Evolutionary conservation across 2,113 vertebrate species (phyloP), one percentile per base, ranked within the genome.

Genomic region (Lophius piscatorius): DNA sequence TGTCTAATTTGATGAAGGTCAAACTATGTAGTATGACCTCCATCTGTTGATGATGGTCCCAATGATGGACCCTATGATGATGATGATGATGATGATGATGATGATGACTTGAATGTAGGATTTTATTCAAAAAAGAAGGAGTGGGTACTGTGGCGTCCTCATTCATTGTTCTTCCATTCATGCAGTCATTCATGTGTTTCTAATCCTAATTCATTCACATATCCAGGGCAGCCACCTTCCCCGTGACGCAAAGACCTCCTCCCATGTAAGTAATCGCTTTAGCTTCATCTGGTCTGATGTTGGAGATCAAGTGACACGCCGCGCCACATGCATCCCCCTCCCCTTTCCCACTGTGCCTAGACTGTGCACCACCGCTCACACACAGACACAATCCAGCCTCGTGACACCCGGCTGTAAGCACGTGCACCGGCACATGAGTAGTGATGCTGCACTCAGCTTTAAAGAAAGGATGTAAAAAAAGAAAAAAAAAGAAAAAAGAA

Each of bases 221-320:
- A 81, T 73, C 63, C 64, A 31, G 70, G 78, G 46, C 82, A 80
- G 65, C 48, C 72, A 70, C 56, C 74, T 77, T 74, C 49, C 44
- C 52, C 21, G 62, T 80, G 67, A 81, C 47, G 70, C 49, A 69
- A 16, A 70, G 68, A 28, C 49, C 67, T 62, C 65, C 69, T 65
- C 48, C 66, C 50, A 34, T 79, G 61, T 75, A 78, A 85, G 61
- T 75, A 78, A 85, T 76, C 62, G 38, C 75, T 81, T 88, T 76
- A 79, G 66, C 41, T 63, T 54, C 36, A 63, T 82, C 70, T 63
- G 54, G 65, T 73, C 57, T 71, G 50, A 81, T 77, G 66, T 55
- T 77, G 1, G 7, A 75, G 63, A 83, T 81, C 76, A 63, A 78
- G 72, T 65, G 73, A 81, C 70, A 57, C 52, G 49, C 58, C 20